Evolutionary conservation across 2,113 vertebrate genomes (phyloP).

Genomic region (Aythya baeri): DNA sequence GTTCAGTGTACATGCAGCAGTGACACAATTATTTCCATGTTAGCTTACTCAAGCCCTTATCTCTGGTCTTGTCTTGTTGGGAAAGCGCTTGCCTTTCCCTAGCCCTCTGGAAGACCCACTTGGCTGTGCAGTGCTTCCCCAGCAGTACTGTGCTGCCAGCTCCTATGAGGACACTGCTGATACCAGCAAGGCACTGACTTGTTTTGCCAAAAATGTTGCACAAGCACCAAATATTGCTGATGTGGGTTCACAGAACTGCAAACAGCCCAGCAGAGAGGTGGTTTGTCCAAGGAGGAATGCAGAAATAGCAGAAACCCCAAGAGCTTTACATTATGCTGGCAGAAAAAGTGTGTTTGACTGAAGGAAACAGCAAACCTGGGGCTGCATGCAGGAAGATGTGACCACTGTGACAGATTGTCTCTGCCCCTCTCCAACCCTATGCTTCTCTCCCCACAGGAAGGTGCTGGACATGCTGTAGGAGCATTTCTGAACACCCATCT

Average conservation of each 20-base stretch:
- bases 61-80: not conserved
- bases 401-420: not conserved
- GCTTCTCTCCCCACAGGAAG: accelerated
- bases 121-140: not conserved
- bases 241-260: not conserved
- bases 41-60: not conserved
- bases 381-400: not conserved
- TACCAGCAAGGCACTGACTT: not conserved
- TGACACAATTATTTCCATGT: not conserved
- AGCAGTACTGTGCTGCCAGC: accelerated
- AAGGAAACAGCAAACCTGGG: not conserved
- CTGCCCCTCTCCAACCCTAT: not conserved
- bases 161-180: not conserved
- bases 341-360: not conserved
- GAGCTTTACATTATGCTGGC: not conserved
- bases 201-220: not conserved
- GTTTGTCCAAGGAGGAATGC: not conserved
- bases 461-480: not conserved
- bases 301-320: not conserved
- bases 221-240: conserved; percentile 1
- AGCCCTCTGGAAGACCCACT: accelerated
- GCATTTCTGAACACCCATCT: not conserved
- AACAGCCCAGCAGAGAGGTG: not conserved
- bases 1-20: too few relatives aligned
- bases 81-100: not conserved